Evolutionary conservation across 2,888 invertebrate genomes (phyloP), one percentile per base, ranked within the genome.

Genomic region (Drosophila barbarae): DNA sequence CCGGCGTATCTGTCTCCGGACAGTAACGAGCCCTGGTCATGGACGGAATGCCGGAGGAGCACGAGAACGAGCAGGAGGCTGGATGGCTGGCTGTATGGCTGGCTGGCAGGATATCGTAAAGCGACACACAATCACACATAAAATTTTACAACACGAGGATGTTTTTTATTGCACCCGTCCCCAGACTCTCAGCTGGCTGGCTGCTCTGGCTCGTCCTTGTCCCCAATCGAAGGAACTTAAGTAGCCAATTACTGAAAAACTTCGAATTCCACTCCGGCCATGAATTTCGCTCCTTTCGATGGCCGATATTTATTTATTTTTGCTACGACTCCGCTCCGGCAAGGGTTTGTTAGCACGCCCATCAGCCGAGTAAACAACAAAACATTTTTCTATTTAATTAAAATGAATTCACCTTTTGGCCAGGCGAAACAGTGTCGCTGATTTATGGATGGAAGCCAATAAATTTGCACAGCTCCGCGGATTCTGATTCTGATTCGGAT

Each of bases 381-480:
- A 85, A 84, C 79, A 81, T 84, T 81, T 82, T 81, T 84, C 82
- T 81, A 82, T 82, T 84, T 81, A 84, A 82, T 81, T 80, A 80
- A 80, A 79, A 84, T 77, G 76, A 84, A 80, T 80, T 79, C 78
- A 80, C 79, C 84, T 80, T 81, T 79, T 69, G 57, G 71, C 46
- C 52, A 52, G 23, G 47, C 38, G 53, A 30, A 44, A 47, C 42
- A 54, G 36, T 42, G 52, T 70, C 70, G 72, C 74, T 84, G 79
- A 81, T 84, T 80, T 84, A 80, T 80, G 74, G 76, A 82, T 74
- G 71, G 71, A 66, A 69, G 55, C 71, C 82, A 78, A 84, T 80
- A 84, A 82, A 80, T 84, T 81, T 60, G 64, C 69, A 51, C 72
- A 60, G 66, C 55, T 57, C 60, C 68, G 65, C 74, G 61, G 73